Percentiles rank a stretch among this genome's conserved stretches.
These are phyloP conservation scores for Rhyacophila brunnea DNA, from an alignment of 1,140 invertebrate species.

Conservation along the genomic window DNA sequence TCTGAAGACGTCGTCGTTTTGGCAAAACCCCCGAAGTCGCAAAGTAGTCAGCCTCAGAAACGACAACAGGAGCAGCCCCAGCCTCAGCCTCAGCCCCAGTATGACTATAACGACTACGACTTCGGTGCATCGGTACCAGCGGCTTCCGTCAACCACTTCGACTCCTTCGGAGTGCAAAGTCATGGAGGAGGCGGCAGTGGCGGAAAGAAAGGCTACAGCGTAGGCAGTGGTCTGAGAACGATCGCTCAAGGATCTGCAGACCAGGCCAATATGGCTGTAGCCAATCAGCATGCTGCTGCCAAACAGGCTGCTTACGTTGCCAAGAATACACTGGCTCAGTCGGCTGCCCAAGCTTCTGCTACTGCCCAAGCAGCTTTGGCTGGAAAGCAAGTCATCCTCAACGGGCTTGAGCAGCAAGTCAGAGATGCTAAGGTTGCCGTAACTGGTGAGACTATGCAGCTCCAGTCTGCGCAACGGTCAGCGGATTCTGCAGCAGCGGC, in stretches of 20 bases:
- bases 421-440: slow-evolving; percentile 63
- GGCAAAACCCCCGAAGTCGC: slow-evolving; percentile 30
- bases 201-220: slow-evolving; percentile 38
- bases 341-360: slow-evolving; percentile 64
- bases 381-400: slow-evolving; percentile 65
- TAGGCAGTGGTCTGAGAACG: slow-evolving; percentile 49
- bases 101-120: slow-evolving; percentile 29
- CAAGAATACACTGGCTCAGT: slow-evolving; percentile 69
- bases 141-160: slow-evolving; percentile 33
- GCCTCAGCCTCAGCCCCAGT: slow-evolving; percentile 4
- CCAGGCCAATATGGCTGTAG: slow-evolving; percentile 65
- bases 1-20: slow-evolving; percentile 23
- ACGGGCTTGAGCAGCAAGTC: slow-evolving; percentile 65
- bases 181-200: neutral
- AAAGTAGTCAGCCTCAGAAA: slow-evolving; percentile 1
- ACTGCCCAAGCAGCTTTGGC: slow-evolving; percentile 68
- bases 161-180: slow-evolving; percentile 7
- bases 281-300: slow-evolving; percentile 64
- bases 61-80: neutral
- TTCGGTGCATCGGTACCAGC: slow-evolving; percentile 18
- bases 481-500: slow-evolving; percentile 62
- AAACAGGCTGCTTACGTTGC: slow-evolving; percentile 68
- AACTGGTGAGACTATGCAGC: slow-evolving; percentile 63
- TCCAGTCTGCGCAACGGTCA: slow-evolving; percentile 64
- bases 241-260: slow-evolving; percentile 65